Base-by-base conservation (phyloP, 2,888 invertebrate genomes). In the Lissonota sp. region DNA sequence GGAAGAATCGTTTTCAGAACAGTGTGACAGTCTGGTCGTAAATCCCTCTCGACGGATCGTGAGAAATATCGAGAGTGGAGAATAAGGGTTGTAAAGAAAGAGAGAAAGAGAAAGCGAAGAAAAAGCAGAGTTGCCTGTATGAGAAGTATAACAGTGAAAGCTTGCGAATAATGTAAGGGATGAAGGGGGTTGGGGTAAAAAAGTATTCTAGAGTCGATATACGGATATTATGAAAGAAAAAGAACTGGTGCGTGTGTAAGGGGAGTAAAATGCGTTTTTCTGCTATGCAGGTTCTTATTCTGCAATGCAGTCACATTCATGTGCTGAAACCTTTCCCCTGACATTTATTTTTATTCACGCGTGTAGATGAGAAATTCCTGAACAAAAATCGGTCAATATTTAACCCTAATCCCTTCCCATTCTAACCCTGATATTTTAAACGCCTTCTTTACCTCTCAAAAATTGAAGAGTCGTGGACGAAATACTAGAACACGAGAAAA, bases 21-120 rank as follows among this genome's bases (percentile, higher is more conserved):
- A 70, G 60, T 69, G 60, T 69, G 42, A 67, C 67, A 40, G n/a
- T 57, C 46, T 6, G 46, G 53, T 57, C 70, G 46, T 63, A 70
- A 76, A 53, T 63, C 67, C 39, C 42, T 26, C 26, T 63, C 49
- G 39, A 40, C 14, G 46, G 44, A 76, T 46, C 44, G 55, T 70
- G 44, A 44, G 60, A 55, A 69, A 69, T 62, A 67, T 69, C 62
- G 62, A 55, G 62, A 55, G 44, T 57, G 49, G 10, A 44, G 37
- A 51, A 55, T 42, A 69, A 46, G 69, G 8, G 53, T 4, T 6
- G 12, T 39, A 44, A 6, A 70, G 12, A 37, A 26, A 51, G 12
- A 37, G 46, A 51, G 37, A 8, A 44, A 46, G 69, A 12, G 40
- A 7, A 10, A 42, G 40, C 16, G 8, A 70, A 7, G n/a, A 26